These are phyloP conservation scores for Mus minutoides DNA, from an alignment of 2,797 vertebrate species.

Conservation along the genomic window DNA sequence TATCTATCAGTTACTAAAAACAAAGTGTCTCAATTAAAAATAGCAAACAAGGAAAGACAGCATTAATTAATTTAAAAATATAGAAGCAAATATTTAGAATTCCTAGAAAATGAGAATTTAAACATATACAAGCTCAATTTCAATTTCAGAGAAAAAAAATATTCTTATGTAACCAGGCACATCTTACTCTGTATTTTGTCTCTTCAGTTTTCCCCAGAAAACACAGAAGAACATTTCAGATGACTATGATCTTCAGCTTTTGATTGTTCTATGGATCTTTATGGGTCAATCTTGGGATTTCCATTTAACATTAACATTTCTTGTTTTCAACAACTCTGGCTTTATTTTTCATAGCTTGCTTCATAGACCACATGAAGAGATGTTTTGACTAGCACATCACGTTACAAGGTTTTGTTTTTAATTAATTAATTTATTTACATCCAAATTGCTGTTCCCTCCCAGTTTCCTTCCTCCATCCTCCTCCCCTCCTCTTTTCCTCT, in stretches of 20 bases:
- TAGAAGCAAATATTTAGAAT: slow-evolving; percentile 12
- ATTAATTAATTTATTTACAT: neutral
- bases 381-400: slow-evolving; percentile 35
- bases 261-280: slow-evolving; percentile 18
- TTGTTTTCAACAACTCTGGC: slow-evolving; percentile 25
- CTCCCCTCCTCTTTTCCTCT: neutral
- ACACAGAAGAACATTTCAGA: slow-evolving; percentile 31
- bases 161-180: slow-evolving; percentile 30
- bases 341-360: slow-evolving; percentile 54
- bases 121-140: neutral
- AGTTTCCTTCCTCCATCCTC: neutral
- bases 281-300: slow-evolving; percentile 40
- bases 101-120: slow-evolving; percentile 15
- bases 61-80: slow-evolving; percentile 47
- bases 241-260: slow-evolving; percentile 42
- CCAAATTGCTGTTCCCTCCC: neutral
- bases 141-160: slow-evolving; percentile 11
- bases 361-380: slow-evolving; percentile 20
- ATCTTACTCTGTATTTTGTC: slow-evolving; percentile 39
- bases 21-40: slow-evolving; percentile 34
- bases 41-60: slow-evolving; percentile 48
- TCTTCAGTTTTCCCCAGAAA: slow-evolving; percentile 37
- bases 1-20: slow-evolving; percentile 40
- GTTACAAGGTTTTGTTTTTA: slow-evolving; percentile 41
- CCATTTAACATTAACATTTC: slow-evolving; percentile 36